Evolutionary conservation across 2,797 vertebrate species (phyloP).

Genomic region (Podarcis siculus): DNA sequence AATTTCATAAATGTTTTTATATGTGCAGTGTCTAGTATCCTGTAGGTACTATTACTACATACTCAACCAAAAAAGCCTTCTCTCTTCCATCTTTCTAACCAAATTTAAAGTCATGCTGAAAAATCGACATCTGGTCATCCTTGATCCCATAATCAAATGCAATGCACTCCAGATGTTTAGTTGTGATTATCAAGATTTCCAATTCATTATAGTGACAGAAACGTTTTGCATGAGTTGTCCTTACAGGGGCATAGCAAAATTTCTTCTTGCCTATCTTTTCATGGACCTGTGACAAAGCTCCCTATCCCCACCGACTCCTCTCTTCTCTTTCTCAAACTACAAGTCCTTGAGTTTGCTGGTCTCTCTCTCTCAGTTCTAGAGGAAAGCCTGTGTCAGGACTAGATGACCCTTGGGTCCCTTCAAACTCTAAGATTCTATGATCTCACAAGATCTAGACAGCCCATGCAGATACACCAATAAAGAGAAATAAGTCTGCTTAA

Average conservation of each 20-base stretch:
- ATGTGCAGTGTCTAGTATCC: not conserved
- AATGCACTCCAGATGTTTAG: constrained; percentile 7
- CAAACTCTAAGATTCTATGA: not conserved
- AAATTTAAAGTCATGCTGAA: not conserved
- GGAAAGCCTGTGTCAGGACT: not conserved
- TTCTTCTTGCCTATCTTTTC: not conserved
- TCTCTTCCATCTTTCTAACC: not conserved
- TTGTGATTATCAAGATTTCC: not conserved
- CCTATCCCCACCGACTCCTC: not conserved
- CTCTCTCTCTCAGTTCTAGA: not conserved
- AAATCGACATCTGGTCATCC: not conserved
- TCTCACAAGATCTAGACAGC: not conserved
- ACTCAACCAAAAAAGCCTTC: not conserved
- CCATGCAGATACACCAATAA: not conserved
- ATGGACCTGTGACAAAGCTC: not conserved
- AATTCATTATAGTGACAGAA: constrained; percentile 1
- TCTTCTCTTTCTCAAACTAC: not conserved
- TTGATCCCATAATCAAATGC: not conserved
- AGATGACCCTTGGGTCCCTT: not conserved
- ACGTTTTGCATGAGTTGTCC: not conserved
- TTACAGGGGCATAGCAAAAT: not conserved
- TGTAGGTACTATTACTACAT: not conserved
- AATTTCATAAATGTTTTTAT: not conserved
- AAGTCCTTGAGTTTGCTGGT: not conserved
- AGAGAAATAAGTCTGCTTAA: not conserved